phyloP scores from a whole-genome alignment of 2,888 invertebrate species.

The Apotomis betuletana region DNA sequence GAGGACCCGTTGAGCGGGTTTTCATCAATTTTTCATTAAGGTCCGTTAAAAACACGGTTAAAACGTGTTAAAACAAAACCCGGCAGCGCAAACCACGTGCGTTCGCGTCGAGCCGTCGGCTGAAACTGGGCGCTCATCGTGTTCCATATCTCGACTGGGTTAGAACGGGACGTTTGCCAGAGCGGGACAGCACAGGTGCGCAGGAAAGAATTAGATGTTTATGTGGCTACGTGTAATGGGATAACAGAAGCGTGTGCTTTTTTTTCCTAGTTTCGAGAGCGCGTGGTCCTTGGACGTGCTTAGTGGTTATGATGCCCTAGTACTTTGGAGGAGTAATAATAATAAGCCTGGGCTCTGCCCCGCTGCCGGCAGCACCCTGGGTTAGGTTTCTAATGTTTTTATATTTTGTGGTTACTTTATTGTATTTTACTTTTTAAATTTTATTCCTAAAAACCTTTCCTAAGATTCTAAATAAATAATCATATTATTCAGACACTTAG shows the following conservation, averaged over 20 bases:
- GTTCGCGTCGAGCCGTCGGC: conserved; percentile 63
- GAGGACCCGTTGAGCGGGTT: conserved; percentile 59
- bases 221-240: conserved; percentile 77
- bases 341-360: too few relatives aligned
- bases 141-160: conserved; percentile 52
- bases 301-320: conserved; percentile 26
- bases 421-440: too few relatives aligned
- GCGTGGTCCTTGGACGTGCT: conserved; percentile 50
- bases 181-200: conserved; percentile 77
- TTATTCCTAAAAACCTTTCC: too few relatives aligned
- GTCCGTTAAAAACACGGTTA: conserved; percentile 71
- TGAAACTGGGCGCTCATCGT: conserved; percentile 70
- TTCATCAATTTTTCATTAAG: conserved; percentile 74
- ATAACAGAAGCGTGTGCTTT: conserved; percentile 69
- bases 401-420: too few relatives aligned
- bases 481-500: too few relatives aligned
- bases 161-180: conserved; percentile 56
- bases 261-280: conserved; percentile 63
- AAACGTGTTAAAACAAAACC: conserved; percentile 50
- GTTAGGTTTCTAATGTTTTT: too few relatives aligned
- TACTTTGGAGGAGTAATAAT: not conserved
- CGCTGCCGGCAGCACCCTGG: too few relatives aligned
- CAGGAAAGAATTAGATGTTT: conserved; percentile 82
- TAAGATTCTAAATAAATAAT: too few relatives aligned
- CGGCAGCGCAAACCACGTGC: conserved; percentile 55